phyloP scores from a whole-genome alignment of 2,113 vertebrate species.

The Haemorhous mexicanus region DNA sequence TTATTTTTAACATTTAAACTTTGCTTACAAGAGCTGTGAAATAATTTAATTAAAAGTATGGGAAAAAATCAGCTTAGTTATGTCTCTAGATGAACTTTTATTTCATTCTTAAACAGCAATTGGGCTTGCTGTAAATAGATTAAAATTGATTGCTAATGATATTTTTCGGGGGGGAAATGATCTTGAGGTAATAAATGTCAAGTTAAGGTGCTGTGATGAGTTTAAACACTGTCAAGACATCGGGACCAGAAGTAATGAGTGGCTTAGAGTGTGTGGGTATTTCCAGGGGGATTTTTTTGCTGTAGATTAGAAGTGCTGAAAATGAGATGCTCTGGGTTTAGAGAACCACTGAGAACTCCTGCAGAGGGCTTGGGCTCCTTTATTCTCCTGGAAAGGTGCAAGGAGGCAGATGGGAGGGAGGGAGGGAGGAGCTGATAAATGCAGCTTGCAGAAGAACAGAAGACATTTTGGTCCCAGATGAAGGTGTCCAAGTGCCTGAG shows the following conservation, averaged over 20 bases:
- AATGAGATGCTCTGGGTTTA: neutral
- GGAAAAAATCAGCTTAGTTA: neutral
- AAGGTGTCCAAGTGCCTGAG: neutral
- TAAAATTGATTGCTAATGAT: neutral
- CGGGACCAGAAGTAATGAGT: neutral
- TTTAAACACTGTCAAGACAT: neutral
- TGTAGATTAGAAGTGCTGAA: neutral
- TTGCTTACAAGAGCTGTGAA: neutral
- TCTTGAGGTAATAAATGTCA: neutral
- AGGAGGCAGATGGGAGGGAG: neutral
- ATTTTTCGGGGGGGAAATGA: neutral
- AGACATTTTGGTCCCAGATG: fast-evolving
- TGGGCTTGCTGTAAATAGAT: neutral
- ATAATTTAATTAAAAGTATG: neutral
- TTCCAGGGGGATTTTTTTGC: neutral
- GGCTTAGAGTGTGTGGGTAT: fast-evolving
- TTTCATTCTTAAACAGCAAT: neutral
- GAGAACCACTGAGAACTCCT: neutral
- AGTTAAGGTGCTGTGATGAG: neutral
- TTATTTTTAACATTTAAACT: neutral
- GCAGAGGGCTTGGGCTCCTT: neutral
- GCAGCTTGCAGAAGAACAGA: neutral
- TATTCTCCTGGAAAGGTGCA: neutral
- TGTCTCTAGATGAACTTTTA: neutral
- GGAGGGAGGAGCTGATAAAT: neutral